These are phyloP conservation scores for Marmota flaviventris DNA, from an alignment of 2,113 vertebrate species.

Conservation along the genomic window DNA sequence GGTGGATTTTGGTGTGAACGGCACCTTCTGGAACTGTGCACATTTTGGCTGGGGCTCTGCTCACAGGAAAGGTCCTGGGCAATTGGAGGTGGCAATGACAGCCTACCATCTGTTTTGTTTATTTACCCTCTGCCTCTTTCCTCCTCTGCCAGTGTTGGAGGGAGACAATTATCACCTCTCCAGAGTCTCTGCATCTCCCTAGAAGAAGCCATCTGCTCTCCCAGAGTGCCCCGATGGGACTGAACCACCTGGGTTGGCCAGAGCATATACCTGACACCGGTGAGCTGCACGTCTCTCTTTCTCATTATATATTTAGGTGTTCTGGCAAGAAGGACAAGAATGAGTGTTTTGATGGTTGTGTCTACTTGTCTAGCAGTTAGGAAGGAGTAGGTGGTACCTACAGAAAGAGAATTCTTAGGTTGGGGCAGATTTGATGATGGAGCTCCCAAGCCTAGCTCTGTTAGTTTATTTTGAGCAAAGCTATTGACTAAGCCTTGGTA, in stretches of 20 bases:
- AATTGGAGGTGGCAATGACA: background rate
- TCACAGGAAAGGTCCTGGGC: background rate
- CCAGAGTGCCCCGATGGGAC: constrained; percentile 91
- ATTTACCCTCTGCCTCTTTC: constrained; percentile 59
- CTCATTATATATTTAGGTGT: background rate
- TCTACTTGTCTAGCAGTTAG: background rate
- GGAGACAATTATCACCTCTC: constrained; percentile 75
- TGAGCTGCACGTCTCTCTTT: constrained; percentile 76
- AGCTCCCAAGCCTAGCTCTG: background rate
- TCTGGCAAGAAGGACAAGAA: background rate
- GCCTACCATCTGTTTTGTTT: constrained; percentile 27
- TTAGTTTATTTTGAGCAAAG: background rate
- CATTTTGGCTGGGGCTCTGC: background rate
- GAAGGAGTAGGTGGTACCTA: background rate
- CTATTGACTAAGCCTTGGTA: background rate
- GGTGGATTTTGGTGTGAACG: background rate
- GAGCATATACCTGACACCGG: constrained; percentile 82
- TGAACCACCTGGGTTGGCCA: constrained; percentile 90
- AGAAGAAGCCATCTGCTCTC: constrained; percentile 90
- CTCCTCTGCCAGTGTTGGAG: constrained; percentile 82
- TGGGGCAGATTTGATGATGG: background rate
- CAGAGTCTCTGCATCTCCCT: constrained; percentile 83
- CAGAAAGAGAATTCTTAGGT: background rate
- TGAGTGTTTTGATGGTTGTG: background rate
- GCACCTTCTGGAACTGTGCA: background rate